Conservation (phyloP, 2,888 invertebrate genomes). For the Nipponacmea schrenckii region DNA sequence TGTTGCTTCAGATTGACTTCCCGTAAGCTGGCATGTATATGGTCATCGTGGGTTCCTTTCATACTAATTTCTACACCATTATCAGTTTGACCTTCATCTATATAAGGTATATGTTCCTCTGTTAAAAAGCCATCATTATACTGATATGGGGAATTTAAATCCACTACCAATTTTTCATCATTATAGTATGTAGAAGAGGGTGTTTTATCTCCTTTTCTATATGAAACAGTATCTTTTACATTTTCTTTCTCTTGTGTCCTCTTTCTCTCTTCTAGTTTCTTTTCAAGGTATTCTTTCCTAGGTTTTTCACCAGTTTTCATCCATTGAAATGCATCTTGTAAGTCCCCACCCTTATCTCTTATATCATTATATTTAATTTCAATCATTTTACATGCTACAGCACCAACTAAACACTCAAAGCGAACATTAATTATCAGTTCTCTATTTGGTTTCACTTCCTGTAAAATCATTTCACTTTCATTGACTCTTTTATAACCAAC, state of each 20-base stretch:
- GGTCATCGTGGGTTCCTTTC: conserved; percentile 46
- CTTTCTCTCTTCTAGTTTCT: neutral
- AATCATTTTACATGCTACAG: conserved; percentile 41
- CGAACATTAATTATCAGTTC: conserved; percentile 35
- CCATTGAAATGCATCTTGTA: conserved; percentile 29
- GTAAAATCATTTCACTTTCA: conserved; percentile 28
- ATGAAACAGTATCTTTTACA: neutral
- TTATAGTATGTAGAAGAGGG: neutral
- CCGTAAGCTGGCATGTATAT: conserved; percentile 44
- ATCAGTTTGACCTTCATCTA: conserved; percentile 33
- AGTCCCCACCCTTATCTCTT: conserved; percentile 17
- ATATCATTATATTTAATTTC: conserved; percentile 27
- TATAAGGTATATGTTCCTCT: conserved; percentile 32
- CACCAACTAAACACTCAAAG: conserved; percentile 46
- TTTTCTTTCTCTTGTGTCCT: conserved; percentile 9
- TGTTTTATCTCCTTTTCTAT: conserved; percentile 12
- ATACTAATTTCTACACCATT: conserved; percentile 18
- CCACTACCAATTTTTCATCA: neutral
- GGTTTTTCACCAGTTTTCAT: conserved; percentile 19
- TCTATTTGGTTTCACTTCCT: conserved; percentile 18
- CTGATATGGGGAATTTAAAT: neutral
- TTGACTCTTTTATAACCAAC: conserved; percentile 38
- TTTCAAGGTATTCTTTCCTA: neutral
- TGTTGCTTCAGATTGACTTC: conserved; percentile 29
- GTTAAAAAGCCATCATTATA: no score